Percentiles rank a stretch among this genome's conserved stretches.
Conservation (phyloP, 2,797 vertebrate genomes). For the Gallirallus australis region DNA sequence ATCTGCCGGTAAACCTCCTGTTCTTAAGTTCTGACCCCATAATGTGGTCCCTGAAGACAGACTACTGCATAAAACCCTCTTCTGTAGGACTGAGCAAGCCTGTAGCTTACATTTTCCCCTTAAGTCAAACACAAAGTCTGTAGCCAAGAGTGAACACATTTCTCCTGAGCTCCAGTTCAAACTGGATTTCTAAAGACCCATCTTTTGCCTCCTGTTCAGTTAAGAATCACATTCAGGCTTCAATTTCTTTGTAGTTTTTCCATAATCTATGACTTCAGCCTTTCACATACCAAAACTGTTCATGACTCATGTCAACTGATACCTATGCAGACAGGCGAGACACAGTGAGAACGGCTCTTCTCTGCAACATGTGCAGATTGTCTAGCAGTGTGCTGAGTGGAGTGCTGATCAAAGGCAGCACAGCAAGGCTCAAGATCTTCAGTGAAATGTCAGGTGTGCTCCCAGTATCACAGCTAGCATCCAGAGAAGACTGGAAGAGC, state of each 20-base stretch:
- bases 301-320: not conserved
- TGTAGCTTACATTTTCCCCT: not conserved
- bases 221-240: not conserved
- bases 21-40: not conserved
- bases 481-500: not conserved
- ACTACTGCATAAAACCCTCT: not conserved
- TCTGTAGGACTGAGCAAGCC: not conserved
- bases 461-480: not conserved
- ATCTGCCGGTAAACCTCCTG: not conserved
- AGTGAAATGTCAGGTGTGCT: not conserved
- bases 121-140: not conserved
- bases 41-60: not conserved
- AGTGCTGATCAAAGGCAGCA: constrained; percentile 12
- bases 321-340: not conserved
- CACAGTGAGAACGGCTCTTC: not conserved
- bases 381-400: not conserved
- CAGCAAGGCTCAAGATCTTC: not conserved
- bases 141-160: not conserved
- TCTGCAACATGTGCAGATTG: not conserved
- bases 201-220: not conserved
- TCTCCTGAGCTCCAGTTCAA: not conserved
- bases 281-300: not conserved
- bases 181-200: not conserved
- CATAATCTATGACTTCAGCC: not conserved
- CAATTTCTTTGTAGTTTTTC: not conserved